Conservation (phyloP, 1,140 invertebrate genomes). For the Drosophila funebris region DNA sequence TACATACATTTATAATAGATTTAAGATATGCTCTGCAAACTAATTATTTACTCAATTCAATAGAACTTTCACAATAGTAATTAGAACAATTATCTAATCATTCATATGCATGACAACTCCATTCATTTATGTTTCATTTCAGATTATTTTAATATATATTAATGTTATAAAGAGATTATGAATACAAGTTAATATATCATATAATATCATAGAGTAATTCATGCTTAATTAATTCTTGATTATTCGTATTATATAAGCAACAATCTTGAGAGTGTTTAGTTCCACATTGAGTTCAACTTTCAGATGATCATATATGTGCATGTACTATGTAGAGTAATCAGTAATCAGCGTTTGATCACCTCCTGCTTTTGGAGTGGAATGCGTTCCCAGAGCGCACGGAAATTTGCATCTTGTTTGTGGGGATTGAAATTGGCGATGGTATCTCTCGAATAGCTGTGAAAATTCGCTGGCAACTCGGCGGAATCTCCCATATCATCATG, state of each 20-base stretch:
- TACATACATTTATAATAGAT: no score
- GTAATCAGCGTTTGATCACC: slow-evolving; percentile 56
- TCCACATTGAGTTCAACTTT: neutral
- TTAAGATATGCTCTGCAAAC: no score
- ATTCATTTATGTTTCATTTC: no score
- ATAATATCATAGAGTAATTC: neutral
- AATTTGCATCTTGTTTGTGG: slow-evolving; percentile 47
- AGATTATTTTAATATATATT: no score
- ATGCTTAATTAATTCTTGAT: neutral
- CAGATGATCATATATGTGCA: neutral
- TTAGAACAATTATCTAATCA: no score
- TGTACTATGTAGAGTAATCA: neutral
- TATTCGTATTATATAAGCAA: neutral
- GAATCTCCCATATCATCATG: slow-evolving; percentile 32
- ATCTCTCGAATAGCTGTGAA: slow-evolving; percentile 58
- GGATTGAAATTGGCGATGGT: slow-evolving; percentile 67
- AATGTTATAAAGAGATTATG: neutral
- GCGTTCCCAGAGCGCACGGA: slow-evolving; percentile 58
- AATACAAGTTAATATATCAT: neutral
- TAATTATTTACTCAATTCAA: no score
- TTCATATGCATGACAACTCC: no score
- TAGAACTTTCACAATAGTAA: no score
- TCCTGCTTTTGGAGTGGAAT: slow-evolving; percentile 58
- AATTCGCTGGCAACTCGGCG: slow-evolving; percentile 42
- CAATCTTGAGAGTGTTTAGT: neutral